Percentiles rank a stretch among this genome's conserved stretches.
Evolutionary conservation across 2,888 invertebrate species (phyloP).

Genomic region (Lissocephala sabroskyi): DNA sequence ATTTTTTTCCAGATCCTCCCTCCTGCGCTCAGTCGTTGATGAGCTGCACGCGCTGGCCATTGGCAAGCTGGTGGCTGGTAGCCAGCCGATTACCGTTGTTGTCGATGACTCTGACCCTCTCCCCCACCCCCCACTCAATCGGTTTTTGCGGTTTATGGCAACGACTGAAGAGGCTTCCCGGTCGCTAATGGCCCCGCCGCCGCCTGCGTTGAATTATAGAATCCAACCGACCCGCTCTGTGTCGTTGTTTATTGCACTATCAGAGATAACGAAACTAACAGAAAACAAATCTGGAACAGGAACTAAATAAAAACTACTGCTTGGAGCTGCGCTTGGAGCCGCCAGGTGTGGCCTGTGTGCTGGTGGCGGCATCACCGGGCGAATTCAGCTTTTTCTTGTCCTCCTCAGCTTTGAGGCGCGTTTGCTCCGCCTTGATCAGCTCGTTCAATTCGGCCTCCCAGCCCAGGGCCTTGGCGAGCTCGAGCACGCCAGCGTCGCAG

Average conservation of each 20-base stretch:
- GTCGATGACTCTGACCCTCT: conserved; percentile 25
- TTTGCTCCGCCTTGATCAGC: conserved; percentile 76
- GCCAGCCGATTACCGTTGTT: conserved; percentile 34
- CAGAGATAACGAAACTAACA: too few relatives aligned
- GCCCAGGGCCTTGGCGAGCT: conserved; percentile 83
- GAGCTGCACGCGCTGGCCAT: conserved; percentile 18
- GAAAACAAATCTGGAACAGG: too few relatives aligned
- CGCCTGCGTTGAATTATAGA: conserved; percentile 41
- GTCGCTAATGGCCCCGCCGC: conserved; percentile 36
- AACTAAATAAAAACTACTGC: neutral
- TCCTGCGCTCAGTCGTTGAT: conserved; percentile 11
- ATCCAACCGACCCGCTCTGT: conserved; percentile 18
- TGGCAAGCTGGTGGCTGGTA: conserved; percentile 12
- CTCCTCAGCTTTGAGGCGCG: conserved; percentile 66
- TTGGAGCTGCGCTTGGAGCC: too few relatives aligned
- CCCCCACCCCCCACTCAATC: conserved; percentile 31
- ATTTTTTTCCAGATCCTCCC: neutral
- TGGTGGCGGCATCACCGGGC: too few relatives aligned
- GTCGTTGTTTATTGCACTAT: neutral
- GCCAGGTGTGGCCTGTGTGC: too few relatives aligned
- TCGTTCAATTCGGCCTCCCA: conserved; percentile 81
- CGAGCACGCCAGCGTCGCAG: conserved; percentile 85
- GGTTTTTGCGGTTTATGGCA: conserved; percentile 43
- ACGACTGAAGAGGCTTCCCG: conserved; percentile 12
- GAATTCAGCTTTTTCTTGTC: conserved; percentile 4